Percentiles rank a stretch among this genome's conserved stretches.
phyloP scores from a whole-genome alignment of 1,140 invertebrate genomes.

The Drosophila willistoni region DNA sequence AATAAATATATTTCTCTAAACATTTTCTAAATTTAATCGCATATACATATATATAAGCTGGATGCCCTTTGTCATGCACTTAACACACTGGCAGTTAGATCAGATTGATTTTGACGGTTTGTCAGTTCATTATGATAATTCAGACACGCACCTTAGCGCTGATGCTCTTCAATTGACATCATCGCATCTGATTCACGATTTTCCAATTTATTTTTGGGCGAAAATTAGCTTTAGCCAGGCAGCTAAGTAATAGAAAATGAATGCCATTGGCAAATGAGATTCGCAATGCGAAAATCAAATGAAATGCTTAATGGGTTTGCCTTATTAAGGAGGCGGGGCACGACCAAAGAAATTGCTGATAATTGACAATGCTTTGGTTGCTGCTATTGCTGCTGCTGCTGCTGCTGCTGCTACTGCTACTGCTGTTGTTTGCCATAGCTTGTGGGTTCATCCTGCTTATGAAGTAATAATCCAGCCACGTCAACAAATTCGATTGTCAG shows the following conservation, averaged over 20 bases:
- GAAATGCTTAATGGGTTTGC: conserved; percentile 69
- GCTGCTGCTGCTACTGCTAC: background rate
- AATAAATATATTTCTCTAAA: background rate
- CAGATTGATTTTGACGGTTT: conserved; percentile 6
- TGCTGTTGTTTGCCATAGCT: conserved; percentile 29
- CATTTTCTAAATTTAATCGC: background rate
- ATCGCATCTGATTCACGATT: conserved; percentile 42
- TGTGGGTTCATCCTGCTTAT: conserved; percentile 74
- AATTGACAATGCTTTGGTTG: conserved; percentile 66
- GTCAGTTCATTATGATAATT: conserved; percentile 13
- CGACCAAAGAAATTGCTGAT: conserved; percentile 63
- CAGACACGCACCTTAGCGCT: too few species aligned
- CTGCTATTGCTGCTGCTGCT: too few species aligned
- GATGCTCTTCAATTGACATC: conserved; percentile 21
- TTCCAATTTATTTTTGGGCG: conserved; percentile 62
- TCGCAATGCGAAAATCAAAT: conserved; percentile 75
- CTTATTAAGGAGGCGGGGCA: conserved; percentile 47
- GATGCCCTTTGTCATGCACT: background rate
- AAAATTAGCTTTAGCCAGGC: conserved; percentile 63
- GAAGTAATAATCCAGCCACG: conserved; percentile 81
- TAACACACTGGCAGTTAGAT: conserved; percentile 1
- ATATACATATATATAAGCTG: background rate
- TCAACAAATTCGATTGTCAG: conserved; percentile 81
- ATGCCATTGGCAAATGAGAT: conserved; percentile 74
- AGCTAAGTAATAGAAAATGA: conserved; percentile 61